Conservation (phyloP, 1,140 invertebrate species). For the Colletes gigas region DNA sequence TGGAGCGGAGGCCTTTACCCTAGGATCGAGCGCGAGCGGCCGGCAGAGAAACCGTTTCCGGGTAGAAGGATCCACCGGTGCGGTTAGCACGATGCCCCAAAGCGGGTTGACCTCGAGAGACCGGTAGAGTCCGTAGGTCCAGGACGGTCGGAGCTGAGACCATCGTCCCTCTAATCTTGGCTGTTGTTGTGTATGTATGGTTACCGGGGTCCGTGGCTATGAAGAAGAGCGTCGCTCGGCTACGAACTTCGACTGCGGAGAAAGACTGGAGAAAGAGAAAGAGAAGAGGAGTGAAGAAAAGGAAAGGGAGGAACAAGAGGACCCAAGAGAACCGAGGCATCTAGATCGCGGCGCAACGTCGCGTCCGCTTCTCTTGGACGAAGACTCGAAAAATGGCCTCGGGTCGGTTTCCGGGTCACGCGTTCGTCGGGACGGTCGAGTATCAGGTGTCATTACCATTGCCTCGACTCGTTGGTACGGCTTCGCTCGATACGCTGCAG, state of each 20-base stretch:
- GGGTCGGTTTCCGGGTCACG: conserved; percentile 76
- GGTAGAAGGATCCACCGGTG: conserved; percentile 74
- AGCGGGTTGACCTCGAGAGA: conserved; percentile 77
- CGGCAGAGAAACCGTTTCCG: conserved; percentile 75
- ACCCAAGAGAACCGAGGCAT: conserved; percentile 43
- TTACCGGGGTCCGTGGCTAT: conserved; percentile 26
- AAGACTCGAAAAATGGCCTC: conserved; percentile 66
- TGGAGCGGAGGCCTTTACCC: conserved; percentile 40
- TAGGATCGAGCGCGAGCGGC: conserved; percentile 51
- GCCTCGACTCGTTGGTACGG: conserved; percentile 44
- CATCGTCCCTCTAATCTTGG: conserved; percentile 67
- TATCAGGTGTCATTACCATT: conserved; percentile 76
- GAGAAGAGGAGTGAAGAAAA: conserved; percentile 7
- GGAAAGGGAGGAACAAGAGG: conserved; percentile 15
- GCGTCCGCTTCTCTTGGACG: conserved; percentile 55
- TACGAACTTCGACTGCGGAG: conserved; percentile 37
- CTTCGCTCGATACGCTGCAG: conserved; percentile 40
- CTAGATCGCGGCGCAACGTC: conserved; percentile 63
- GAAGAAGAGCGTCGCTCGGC: conserved; percentile 37
- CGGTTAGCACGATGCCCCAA: conserved; percentile 79
- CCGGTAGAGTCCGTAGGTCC: conserved; percentile 59
- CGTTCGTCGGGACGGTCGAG: conserved; percentile 65
- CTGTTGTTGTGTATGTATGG: conserved; percentile 39
- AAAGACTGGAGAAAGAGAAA: conserved; percentile 1
- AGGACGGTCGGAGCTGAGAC: conserved; percentile 60